These are phyloP conservation scores for Etheostoma spectabile DNA, from an alignment of 2,113 vertebrate genomes.

Conservation along the genomic window DNA sequence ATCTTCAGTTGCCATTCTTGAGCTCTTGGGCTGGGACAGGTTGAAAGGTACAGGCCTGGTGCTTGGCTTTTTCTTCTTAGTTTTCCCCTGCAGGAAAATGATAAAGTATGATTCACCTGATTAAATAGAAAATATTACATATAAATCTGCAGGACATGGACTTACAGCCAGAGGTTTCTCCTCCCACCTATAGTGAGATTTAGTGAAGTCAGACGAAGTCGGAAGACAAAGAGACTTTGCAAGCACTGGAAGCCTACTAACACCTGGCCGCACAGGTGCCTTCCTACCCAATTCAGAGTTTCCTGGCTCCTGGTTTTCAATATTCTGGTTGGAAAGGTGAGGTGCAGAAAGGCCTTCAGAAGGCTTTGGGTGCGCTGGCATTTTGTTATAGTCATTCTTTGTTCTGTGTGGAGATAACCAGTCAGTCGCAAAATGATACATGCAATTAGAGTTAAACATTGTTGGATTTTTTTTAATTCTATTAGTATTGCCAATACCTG, in stretches of 20 bases:
- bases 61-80: slow-evolving; percentile 75
- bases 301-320: slow-evolving; percentile 79
- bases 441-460: background rate
- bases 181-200: slow-evolving; percentile 76
- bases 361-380: slow-evolving; percentile 30
- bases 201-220: slow-evolving; percentile 54
- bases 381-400: slow-evolving; percentile 72
- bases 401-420: slow-evolving; percentile 52
- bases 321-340: slow-evolving; percentile 36
- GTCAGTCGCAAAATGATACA: background rate
- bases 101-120: background rate
- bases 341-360: slow-evolving; percentile 37
- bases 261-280: slow-evolving; percentile 27
- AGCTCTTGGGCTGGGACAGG: slow-evolving; percentile 65
- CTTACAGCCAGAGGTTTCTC: slow-evolving; percentile 79
- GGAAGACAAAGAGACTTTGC: slow-evolving; percentile 71
- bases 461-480: background rate
- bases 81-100: slow-evolving; percentile 73
- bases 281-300: slow-evolving; percentile 38
- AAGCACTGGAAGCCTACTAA: slow-evolving; percentile 82
- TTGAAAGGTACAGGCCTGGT: slow-evolving; percentile 82
- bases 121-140: background rate
- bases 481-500: background rate
- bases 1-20: slow-evolving; percentile 21
- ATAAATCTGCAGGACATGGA: slow-evolving; percentile 11